phyloP scores from a whole-genome alignment of 2,888 invertebrate species.

The Apodemia mormo region DNA sequence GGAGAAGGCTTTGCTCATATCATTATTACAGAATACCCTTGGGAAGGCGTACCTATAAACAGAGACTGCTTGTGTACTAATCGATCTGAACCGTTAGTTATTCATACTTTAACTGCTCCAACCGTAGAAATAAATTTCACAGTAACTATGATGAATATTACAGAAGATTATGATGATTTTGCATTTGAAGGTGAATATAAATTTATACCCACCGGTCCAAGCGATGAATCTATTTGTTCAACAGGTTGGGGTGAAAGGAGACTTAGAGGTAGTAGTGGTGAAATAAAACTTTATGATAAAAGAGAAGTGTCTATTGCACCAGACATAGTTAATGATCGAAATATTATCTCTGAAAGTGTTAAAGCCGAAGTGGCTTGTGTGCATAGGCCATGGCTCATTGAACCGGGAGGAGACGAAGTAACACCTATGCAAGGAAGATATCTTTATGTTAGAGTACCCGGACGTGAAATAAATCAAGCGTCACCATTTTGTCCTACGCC shows the following conservation, averaged over 20 bases:
- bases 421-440: conserved; percentile 83
- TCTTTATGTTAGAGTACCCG: conserved; percentile 86
- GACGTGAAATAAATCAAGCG: conserved; percentile 79
- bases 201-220: conserved; percentile 81
- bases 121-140: conserved; percentile 88
- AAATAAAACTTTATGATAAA: conserved; percentile 85
- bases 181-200: conserved; percentile 89
- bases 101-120: conserved; percentile 86
- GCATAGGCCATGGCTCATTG: conserved; percentile 89
- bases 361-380: conserved; percentile 83
- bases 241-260: conserved; percentile 85
- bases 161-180: conserved; percentile 90
- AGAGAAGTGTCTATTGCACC: conserved; percentile 68
- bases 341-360: conserved; percentile 77
- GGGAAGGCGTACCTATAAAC: conserved; percentile 85
- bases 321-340: conserved; percentile 72
- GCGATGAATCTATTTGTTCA: conserved; percentile 83
- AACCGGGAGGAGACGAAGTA: conserved; percentile 87
- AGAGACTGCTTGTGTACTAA: conserved; percentile 89
- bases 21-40: conserved; percentile 86
- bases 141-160: conserved; percentile 89
- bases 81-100: conserved; percentile 83
- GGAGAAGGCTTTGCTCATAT: conserved; percentile 83
- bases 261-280: conserved; percentile 87
- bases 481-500: conserved; percentile 84